Base-by-base conservation (phyloP, 2,888 invertebrate species). In the Neria commutata region DNA sequence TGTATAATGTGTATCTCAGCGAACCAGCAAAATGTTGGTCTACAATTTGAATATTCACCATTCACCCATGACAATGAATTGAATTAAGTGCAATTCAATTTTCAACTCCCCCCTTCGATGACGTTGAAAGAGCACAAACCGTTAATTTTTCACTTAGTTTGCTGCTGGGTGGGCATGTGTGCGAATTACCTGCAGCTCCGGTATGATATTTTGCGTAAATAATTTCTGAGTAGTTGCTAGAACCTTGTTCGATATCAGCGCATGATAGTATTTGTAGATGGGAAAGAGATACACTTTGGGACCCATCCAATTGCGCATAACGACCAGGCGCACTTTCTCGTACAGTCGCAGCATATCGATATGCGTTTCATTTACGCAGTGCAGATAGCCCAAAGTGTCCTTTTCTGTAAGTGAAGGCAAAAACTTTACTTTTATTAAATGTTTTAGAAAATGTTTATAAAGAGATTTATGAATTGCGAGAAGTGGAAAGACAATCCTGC, bases 201-300 rank as follows among this genome's bases (percentile, higher is more conserved):
- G 82, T 50, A 81, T 61, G 14, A 63, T 64, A 33, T 67, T 62
- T 34, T 79, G 77, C 1, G 75, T 73, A 67, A 81, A 82, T 34
- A 81, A 74, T 54, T 72, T 75, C 60, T 81, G 79, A n/a, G 79
- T 76, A 52, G 78, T 67, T 3, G 71, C 68, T 66, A 74, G 67
- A 67, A 82, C 75, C 66, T 75, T 71, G 62, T 77, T 74, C 4
- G 71, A 63, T 33, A 82, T 71, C 37, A 82, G 54, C 1, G 76
- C 73, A 54, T 75, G 79, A 56, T 82, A 82, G 51, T 82, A 82
- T 42, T 74, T 77, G 61, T 82, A 82, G 47, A 82, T 77, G 19
- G 82, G 82, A 57, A 76, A 74, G 1, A 82, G 67, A 64, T 81
- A 82, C 0, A 78, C 74, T 17, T 72, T 76, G 0, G 81, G 78